Conservation (phyloP, 2,113 vertebrate genomes). For the Prionailurus viverrinus region DNA sequence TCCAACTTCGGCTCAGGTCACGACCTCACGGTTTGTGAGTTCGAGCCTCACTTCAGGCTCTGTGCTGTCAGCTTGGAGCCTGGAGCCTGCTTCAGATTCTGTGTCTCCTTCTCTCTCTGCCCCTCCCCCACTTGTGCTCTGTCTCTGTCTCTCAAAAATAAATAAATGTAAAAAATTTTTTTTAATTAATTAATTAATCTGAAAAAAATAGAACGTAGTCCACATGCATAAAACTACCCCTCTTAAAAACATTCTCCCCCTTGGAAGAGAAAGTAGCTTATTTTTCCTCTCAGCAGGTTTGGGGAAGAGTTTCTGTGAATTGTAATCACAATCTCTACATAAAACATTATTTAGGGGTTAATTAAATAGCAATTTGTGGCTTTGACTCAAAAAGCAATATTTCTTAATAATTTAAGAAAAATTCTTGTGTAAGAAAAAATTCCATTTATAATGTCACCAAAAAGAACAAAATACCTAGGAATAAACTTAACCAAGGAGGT, state of each 20-base stretch:
- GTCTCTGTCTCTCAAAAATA: no score
- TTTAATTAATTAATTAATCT: no score
- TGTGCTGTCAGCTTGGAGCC: no score
- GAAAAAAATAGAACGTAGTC: background rate
- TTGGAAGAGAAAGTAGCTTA: slow-evolving; percentile 28
- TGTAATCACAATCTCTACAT: slow-evolving; percentile 11
- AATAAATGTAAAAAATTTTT: no score
- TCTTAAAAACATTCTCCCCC: slow-evolving; percentile 9
- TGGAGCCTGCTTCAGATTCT: no score
- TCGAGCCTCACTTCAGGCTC: no score
- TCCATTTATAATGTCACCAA: background rate
- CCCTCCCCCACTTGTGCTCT: no score
- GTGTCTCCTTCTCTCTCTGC: no score
- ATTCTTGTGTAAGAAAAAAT: background rate
- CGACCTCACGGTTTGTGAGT: no score
- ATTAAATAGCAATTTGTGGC: slow-evolving; percentile 58
- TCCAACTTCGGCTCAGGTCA: no score
- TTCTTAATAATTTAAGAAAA: background rate
- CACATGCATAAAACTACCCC: slow-evolving; percentile 6
- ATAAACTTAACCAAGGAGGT: background rate
- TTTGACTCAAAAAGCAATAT: slow-evolving; percentile 13
- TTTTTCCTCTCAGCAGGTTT: background rate
- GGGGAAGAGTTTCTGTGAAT: background rate
- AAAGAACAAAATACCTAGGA: background rate
- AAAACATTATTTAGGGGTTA: slow-evolving; percentile 33